phyloP scores from a whole-genome alignment of 2,888 invertebrate species.

The Clusia tigrina region DNA sequence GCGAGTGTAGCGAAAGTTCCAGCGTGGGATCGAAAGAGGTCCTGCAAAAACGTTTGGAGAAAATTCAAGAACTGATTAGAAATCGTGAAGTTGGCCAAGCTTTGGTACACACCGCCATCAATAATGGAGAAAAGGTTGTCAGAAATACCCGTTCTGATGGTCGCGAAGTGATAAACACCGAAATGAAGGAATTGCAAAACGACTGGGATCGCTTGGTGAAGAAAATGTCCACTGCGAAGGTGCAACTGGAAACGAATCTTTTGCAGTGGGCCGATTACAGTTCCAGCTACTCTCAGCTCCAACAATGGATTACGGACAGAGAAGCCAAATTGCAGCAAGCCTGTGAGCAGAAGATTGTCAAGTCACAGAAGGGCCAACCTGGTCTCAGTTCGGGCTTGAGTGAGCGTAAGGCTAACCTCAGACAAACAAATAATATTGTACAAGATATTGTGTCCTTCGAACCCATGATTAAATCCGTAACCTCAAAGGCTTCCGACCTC shows the following conservation, averaged over 20 bases:
- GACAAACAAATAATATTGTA: constrained; percentile 92
- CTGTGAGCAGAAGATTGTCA: constrained; percentile 82
- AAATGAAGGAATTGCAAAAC: constrained; percentile 87
- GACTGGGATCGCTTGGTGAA: constrained; percentile 93
- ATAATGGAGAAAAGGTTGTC: constrained; percentile 88
- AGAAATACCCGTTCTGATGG: constrained; percentile 90
- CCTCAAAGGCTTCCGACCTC: constrained; percentile 90
- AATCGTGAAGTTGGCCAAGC: constrained; percentile 88
- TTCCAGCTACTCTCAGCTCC: constrained; percentile 88
- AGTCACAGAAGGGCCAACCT: constrained; percentile 79
- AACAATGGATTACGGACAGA: constrained; percentile 93
- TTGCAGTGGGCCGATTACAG: constrained; percentile 97
- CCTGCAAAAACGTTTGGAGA: constrained; percentile 79
- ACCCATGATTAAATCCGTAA: constrained; percentile 95
- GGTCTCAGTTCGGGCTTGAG: constrained; percentile 82
- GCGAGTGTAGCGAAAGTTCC: constrained; percentile 78
- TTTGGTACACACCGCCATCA: constrained; percentile 84
- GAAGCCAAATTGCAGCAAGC: constrained; percentile 92
- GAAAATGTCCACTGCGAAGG: constrained; percentile 91
- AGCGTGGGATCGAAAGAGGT: constrained; percentile 82
- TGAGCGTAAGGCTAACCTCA: constrained; percentile 86
- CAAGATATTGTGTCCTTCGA: constrained; percentile 97
- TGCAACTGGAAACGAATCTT: constrained; percentile 86
- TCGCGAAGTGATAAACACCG: constrained; percentile 83
- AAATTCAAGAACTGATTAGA: constrained; percentile 80